phyloP scores from a whole-genome alignment of 2,888 invertebrate species.

The Megalurothrips usitatus region DNA sequence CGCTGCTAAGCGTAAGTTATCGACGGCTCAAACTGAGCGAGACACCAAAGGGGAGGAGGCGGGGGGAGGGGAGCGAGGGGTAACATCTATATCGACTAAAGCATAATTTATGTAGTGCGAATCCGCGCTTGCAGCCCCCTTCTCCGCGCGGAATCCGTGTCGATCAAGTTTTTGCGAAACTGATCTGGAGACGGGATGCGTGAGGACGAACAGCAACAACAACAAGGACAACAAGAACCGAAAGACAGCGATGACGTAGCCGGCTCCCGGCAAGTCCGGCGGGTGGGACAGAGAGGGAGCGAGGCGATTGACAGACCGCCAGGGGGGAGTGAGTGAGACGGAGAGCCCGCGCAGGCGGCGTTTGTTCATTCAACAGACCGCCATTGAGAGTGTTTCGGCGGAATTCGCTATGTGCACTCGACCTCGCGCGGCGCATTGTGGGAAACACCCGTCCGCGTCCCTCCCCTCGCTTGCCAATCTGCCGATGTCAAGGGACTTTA shows the following conservation, averaged over 20 bases:
- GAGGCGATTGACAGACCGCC: not conserved
- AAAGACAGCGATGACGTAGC: too few species aligned
- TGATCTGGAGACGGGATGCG: not conserved
- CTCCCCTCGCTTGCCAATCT: not conserved
- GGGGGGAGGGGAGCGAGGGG: not conserved
- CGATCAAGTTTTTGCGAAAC: conserved; percentile 18
- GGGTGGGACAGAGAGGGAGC: not conserved
- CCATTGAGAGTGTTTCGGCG: not conserved
- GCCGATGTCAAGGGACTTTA: not conserved
- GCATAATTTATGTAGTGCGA: conserved; percentile 25
- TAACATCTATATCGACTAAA: conserved; percentile 1
- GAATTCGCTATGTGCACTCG: conserved; percentile 9
- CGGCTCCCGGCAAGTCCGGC: too few species aligned
- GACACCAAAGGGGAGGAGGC: not conserved
- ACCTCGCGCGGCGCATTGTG: conserved; percentile 2
- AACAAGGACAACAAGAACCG: not conserved
- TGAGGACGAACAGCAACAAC: not conserved
- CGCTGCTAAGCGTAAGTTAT: conserved; percentile 8
- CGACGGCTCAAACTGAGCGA: conserved; percentile 9
- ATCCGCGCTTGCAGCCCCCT: not conserved
- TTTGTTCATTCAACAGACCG: conserved; percentile 6
- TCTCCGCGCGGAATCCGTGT: not conserved
- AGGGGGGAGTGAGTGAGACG: not conserved
- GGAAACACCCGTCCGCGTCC: not conserved
- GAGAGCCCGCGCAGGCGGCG: not conserved